Conservation (phyloP, 2,113 vertebrate genomes). For the Ahaetulla prasina region DNA sequence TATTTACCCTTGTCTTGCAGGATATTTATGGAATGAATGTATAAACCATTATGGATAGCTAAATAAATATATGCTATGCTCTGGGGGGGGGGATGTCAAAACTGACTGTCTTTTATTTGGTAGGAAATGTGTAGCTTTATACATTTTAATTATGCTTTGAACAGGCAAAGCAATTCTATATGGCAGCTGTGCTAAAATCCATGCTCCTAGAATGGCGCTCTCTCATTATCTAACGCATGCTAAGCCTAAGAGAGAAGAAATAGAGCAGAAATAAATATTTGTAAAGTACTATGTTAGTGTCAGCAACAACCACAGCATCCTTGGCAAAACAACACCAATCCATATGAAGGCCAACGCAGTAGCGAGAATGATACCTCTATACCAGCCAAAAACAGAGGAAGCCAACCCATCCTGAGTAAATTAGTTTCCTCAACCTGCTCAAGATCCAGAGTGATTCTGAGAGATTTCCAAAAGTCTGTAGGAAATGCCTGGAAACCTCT, state of each 20-base stretch:
- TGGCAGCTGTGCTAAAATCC: no score
- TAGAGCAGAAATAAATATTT: neutral
- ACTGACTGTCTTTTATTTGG: neutral
- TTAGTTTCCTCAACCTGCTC: neutral
- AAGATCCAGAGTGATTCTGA: neutral
- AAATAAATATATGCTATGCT: neutral
- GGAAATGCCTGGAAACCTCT: neutral
- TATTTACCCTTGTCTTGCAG: neutral
- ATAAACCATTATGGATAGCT: constrained; percentile 10
- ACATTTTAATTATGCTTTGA: neutral
- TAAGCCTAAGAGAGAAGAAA: neutral
- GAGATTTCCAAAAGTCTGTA: neutral
- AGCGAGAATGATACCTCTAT: neutral
- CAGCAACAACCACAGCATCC: neutral
- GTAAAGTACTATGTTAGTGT: neutral
- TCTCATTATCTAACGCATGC: neutral
- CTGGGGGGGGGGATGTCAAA: neutral
- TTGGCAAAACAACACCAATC: neutral
- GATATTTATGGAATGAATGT: neutral
- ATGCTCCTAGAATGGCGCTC: neutral
- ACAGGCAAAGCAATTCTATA: neutral
- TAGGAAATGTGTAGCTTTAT: neutral
- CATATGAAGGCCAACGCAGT: neutral
- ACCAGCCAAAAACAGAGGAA: neutral
- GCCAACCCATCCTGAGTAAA: neutral